phyloP scores from a whole-genome alignment of 2,797 vertebrate genomes.

The Triplophysa yarkandensis region DNA sequence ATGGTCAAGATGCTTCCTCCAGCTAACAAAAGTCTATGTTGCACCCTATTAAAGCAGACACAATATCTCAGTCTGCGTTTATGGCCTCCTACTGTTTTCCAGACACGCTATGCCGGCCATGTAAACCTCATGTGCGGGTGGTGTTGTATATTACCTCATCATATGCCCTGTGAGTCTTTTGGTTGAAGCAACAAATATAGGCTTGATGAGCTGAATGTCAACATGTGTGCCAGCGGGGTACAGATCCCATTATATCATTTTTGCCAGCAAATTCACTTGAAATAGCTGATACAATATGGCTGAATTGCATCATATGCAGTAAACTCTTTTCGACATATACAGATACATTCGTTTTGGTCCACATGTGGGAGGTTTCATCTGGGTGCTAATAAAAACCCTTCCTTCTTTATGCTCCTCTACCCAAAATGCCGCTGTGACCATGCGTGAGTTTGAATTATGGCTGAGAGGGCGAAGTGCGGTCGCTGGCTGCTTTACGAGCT shows the following conservation, averaged over 20 bases:
- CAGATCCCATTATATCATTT: conserved; percentile 31
- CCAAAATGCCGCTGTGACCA: conserved; percentile 71
- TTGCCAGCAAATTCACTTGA: conserved; percentile 36
- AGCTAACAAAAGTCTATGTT: conserved; percentile 43
- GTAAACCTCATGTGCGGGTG: not conserved
- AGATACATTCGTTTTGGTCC: conserved; percentile 9
- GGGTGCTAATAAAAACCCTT: conserved; percentile 66
- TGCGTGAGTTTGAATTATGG: conserved; percentile 63
- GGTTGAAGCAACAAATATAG: not conserved
- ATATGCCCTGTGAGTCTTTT: conserved; percentile 2
- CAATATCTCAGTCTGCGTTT: conserved; percentile 34
- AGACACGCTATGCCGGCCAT: conserved; percentile 8
- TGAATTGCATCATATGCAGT: not conserved
- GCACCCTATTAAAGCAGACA: conserved; percentile 21
- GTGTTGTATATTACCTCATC: conserved; percentile 15
- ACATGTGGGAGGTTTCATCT: conserved; percentile 32
- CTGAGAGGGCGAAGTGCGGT: not conserved
- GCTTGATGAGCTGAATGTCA: conserved; percentile 34
- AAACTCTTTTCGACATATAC: not conserved
- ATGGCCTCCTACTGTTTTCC: conserved; percentile 27
- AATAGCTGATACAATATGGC: not conserved
- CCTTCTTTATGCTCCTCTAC: conserved; percentile 67
- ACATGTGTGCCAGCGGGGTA: conserved; percentile 27
- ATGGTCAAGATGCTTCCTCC: conserved; percentile 45
- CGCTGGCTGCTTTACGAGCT: conserved; percentile 52